Base-by-base conservation (phyloP, 2,888 invertebrate genomes). In the Troides aeacus region DNA sequence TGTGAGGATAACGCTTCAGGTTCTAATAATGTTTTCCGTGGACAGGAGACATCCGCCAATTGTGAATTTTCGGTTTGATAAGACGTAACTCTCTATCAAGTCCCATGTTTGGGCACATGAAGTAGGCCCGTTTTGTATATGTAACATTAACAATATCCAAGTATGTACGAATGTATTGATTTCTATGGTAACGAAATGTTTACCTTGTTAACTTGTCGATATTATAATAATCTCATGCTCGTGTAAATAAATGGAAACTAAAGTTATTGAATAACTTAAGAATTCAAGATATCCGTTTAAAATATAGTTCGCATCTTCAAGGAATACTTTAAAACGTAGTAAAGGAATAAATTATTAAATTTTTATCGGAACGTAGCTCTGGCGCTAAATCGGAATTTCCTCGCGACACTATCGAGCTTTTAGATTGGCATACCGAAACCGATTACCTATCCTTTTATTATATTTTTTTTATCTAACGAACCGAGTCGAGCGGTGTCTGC, bases 271-370 rank as follows among this genome's bases (percentile, higher is more conserved):
- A n/a, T 18, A 53, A 53, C 46, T 46, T 46, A 46, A 10, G 53
- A 53, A n/a, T n/a, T 53, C 53, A 53, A 53, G n/a, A 53, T 18
- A 53, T 53, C 18, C n/a, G n/a, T 12, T 53, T 53, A 53, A n/a
- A 53, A 53, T 53, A 53, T 23, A 57, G 57, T 6, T 57, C 8
- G 10, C 12, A 12, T 58, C 57, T 58, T 23, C 23, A 36, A 57
- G 39, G 56, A 24, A 58, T 58, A 58, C 4, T 58, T 58, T 58
- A 58, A 57, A 58, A 58, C 23, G 24, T 23, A 12, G 12, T 23
- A 23, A 58, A 58, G 23, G 57, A 58, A 58, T 58, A 58, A 24
- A 58, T 58, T 58, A 58, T 58, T 58, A 8, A 58, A 58, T 58
- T 58, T 58, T 58, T 58, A 58, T 23, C 57, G 21, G 23, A 21